These are phyloP conservation scores for Onychostoma macrolepis DNA, from an alignment of 2,113 vertebrate species.

Conservation along the genomic window DNA sequence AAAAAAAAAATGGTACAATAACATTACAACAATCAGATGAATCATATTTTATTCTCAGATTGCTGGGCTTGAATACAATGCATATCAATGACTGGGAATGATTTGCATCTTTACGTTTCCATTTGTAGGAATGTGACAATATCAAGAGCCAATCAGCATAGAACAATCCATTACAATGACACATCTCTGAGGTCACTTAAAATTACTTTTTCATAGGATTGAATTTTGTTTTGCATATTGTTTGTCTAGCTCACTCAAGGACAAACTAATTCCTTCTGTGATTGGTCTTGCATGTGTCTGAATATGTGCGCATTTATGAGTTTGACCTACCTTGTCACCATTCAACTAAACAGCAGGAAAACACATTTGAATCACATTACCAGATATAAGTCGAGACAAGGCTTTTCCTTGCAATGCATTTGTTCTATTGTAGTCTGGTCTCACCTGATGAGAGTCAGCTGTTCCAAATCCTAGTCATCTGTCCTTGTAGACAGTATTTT, in stretches of 20 bases:
- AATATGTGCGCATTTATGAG: constrained; percentile 46
- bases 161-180: constrained; percentile 51
- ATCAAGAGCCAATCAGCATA: constrained; percentile 44
- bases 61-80: constrained; percentile 45
- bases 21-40: constrained; percentile 48
- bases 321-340: constrained; percentile 55
- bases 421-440: neutral
- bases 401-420: neutral
- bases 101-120: constrained; percentile 53
- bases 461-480: neutral
- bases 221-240: constrained; percentile 51
- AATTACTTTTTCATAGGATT: constrained; percentile 54
- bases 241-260: constrained; percentile 48
- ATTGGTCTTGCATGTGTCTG: constrained; percentile 35
- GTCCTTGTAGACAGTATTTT: neutral
- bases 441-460: neutral
- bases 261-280: constrained; percentile 52
- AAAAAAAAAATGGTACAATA: constrained; percentile 48
- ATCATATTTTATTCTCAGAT: constrained; percentile 53
- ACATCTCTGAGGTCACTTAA: constrained; percentile 57
- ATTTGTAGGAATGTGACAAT: constrained; percentile 40
- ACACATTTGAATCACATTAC: constrained; percentile 40
- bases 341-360: constrained; percentile 28
- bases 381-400: constrained; percentile 23
- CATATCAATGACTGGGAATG: constrained; percentile 55